These are phyloP conservation scores for Reinhardtius hippoglossoides DNA, from an alignment of 2,113 vertebrate genomes.

Conservation along the genomic window DNA sequence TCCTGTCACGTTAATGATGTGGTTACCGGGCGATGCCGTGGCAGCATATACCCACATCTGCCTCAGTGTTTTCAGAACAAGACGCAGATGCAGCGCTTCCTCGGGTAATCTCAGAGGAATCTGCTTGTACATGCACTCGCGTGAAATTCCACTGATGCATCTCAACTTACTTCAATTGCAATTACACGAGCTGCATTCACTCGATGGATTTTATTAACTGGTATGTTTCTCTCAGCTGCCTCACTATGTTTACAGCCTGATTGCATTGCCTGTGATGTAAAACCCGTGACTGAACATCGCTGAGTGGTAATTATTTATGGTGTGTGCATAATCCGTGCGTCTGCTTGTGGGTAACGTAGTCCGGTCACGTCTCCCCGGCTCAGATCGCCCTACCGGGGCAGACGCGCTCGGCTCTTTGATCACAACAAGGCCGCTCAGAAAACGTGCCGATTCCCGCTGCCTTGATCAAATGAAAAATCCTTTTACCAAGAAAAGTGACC, in stretches of 20 bases:
- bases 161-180: background rate
- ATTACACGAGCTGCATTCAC: conserved; percentile 14
- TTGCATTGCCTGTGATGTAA: conserved; percentile 28
- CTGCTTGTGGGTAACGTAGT: conserved; percentile 55
- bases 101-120: background rate
- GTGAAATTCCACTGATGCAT: background rate
- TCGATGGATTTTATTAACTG: conserved; percentile 26
- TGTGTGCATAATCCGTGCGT: conserved; percentile 43
- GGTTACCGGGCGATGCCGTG: too few species aligned
- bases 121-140: background rate
- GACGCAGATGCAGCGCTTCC: background rate
- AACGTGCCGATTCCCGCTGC: conserved; percentile 55
- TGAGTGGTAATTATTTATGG: conserved; percentile 62
- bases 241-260: conserved; percentile 22
- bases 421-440: conserved; percentile 57
- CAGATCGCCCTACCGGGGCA: conserved; percentile 51
- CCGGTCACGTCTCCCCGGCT: conserved; percentile 55
- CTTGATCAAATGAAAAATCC: conserved; percentile 66
- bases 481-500: conserved; percentile 43
- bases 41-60: too few species aligned
- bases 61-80: background rate
- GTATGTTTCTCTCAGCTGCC: conserved; percentile 23
- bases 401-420: conserved; percentile 67
- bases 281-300: conserved; percentile 43
- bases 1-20: too few species aligned